Evolutionary conservation across 1,140 invertebrate species (phyloP).

Genomic region (Pogonomyrmex barbatus): DNA sequence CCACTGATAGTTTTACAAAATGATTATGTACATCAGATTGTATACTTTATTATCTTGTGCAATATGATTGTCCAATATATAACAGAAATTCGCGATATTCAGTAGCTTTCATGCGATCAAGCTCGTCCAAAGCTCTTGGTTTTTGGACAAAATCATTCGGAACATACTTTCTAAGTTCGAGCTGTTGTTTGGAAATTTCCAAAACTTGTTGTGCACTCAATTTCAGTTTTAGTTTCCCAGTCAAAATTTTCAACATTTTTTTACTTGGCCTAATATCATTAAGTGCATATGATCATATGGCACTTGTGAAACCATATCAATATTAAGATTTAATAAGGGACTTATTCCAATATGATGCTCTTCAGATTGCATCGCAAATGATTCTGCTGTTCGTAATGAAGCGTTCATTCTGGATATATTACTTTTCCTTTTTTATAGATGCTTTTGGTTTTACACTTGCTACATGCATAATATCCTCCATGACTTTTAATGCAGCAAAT

Average conservation of each 20-base stretch:
- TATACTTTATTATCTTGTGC: constrained; percentile 17
- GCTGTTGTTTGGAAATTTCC: not conserved
- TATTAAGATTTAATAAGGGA: constrained; percentile 1
- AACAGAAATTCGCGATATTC: no score
- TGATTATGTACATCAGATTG: no score
- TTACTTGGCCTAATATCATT: not conserved
- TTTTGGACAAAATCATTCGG: constrained; percentile 14
- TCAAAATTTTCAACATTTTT: not conserved
- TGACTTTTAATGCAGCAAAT: constrained; percentile 14
- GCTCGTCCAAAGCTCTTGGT: not conserved
- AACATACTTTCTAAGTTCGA: not conserved
- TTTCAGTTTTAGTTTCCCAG: constrained; percentile 18
- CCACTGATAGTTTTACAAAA: constrained; percentile 9
- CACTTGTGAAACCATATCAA: constrained; percentile 13
- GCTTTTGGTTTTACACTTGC: constrained; percentile 19
- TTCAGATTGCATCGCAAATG: not conserved
- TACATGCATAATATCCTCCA: constrained; percentile 27
- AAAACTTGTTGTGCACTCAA: not conserved
- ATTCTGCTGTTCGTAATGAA: constrained; percentile 23
- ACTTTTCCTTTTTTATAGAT: not conserved
- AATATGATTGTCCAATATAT: no score
- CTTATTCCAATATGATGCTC: not conserved
- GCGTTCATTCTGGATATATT: constrained; percentile 16
- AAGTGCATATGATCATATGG: not conserved
- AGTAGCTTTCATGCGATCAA: not conserved